phyloP scores from a whole-genome alignment of 92 coral and sea anemone genomes.

The Micromussa lordhowensis region DNA sequence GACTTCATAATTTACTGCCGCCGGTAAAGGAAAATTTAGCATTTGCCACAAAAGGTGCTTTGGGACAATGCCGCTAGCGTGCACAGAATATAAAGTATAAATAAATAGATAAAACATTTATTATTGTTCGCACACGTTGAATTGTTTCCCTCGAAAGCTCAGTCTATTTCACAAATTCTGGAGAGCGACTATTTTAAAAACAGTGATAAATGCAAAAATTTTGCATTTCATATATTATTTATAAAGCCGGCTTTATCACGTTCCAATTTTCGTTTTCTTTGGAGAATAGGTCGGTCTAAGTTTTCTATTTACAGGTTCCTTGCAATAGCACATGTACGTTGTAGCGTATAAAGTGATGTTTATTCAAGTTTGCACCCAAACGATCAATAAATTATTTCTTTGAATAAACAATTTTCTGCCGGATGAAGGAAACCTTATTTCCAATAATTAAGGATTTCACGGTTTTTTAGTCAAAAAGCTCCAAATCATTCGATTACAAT shows the following conservation, averaged over 20 bases:
- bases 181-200: not conserved
- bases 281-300: not conserved
- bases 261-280: not conserved
- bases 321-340: not conserved
- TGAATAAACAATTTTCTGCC: not conserved
- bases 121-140: not conserved
- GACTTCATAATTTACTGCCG: not conserved
- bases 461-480: not conserved
- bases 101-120: not conserved
- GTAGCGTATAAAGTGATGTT: not conserved
- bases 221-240: constrained; percentile 19
- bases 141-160: too few species aligned
- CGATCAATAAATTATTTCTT: constrained; percentile 12
- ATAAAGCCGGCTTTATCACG: not conserved
- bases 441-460: not conserved
- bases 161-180: not conserved
- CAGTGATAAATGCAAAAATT: not conserved
- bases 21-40: not conserved
- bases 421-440: not conserved
- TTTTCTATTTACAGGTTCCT: not conserved
- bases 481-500: not conserved
- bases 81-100: not conserved
- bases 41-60: not conserved
- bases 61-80: not conserved
- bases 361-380: not conserved